Evolutionary conservation across 2,797 vertebrate genomes (phyloP).

Genomic region (Pseudochromis fuscus): DNA sequence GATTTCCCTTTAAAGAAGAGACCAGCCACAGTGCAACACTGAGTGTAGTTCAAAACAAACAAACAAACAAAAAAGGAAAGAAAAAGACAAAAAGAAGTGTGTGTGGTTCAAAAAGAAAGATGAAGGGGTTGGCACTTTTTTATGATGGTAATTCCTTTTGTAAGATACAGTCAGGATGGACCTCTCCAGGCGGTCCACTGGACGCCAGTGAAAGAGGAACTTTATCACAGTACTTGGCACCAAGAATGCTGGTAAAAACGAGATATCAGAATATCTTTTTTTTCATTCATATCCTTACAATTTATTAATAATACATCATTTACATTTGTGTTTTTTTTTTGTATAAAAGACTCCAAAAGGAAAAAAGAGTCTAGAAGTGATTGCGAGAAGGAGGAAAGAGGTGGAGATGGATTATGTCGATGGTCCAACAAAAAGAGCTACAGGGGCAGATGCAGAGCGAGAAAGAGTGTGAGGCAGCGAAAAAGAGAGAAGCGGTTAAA

Average conservation of each 20-base stretch:
- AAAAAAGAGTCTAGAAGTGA: constrained; percentile 83
- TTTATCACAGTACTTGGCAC: constrained; percentile 90
- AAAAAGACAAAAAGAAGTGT: constrained; percentile 38
- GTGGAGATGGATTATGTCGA: constrained; percentile 54
- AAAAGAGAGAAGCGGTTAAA: constrained; percentile 57
- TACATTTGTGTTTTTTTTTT: constrained; percentile 85
- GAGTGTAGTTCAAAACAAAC: constrained; percentile 67
- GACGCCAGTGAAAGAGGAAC: constrained; percentile 81
- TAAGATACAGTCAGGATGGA: constrained; percentile 82
- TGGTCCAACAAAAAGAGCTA: constrained; percentile 74
- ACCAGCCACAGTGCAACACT: constrained; percentile 85
- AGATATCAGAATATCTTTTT: constrained; percentile 88
- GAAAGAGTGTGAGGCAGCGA: constrained; percentile 32
- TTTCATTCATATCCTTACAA: constrained; percentile 87
- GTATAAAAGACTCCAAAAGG: constrained; percentile 87
- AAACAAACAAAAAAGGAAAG: constrained; percentile 32
- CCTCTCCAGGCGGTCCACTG: constrained; percentile 79
- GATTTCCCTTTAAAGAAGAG: constrained; percentile 77
- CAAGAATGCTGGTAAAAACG: constrained; percentile 91
- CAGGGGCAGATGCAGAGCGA: constrained; percentile 65
- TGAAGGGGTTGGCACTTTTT: constrained; percentile 88
- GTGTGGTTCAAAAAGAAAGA: constrained; percentile 78
- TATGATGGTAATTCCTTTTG: constrained; percentile 84
- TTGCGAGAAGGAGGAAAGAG: constrained; percentile 69
- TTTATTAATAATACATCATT: constrained; percentile 86